Conservation (phyloP, 2,888 invertebrate genomes). For the Pseudeuparius sepicola region DNA sequence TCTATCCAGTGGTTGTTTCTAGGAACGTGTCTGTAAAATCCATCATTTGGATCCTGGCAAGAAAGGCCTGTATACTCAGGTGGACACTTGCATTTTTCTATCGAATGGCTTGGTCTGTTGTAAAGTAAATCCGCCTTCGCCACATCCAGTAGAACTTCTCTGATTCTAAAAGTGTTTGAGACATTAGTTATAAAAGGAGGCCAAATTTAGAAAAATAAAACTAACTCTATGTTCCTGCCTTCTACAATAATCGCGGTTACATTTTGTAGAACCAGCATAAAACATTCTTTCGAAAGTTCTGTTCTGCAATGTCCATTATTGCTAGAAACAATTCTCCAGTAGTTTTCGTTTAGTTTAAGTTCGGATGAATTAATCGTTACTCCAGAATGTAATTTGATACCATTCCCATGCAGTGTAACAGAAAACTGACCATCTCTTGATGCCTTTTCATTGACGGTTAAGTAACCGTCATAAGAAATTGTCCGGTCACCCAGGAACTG, state of each 20-base stretch:
- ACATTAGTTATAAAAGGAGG: not conserved
- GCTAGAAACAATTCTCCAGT: slow-evolving; percentile 49
- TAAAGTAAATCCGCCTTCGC: slow-evolving; percentile 53
- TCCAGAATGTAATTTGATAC: slow-evolving; percentile 38
- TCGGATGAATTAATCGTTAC: slow-evolving; percentile 23
- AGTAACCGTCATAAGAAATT: slow-evolving; percentile 81
- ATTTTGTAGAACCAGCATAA: slow-evolving; percentile 90
- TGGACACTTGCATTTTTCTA: slow-evolving; percentile 82
- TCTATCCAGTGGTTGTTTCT: slow-evolving; percentile 49
- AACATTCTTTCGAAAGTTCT: slow-evolving; percentile 58
- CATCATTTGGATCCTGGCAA: slow-evolving; percentile 80
- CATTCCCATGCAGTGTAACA: slow-evolving; percentile 69
- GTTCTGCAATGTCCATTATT: slow-evolving; percentile 38
- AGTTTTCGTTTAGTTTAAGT: slow-evolving; percentile 62
- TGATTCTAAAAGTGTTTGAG: slow-evolving; percentile 40
- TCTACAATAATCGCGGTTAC: slow-evolving; percentile 66
- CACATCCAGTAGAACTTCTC: slow-evolving; percentile 72
- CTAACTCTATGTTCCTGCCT: slow-evolving; percentile 26
- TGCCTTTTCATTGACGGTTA: slow-evolving; percentile 64
- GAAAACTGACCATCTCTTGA: slow-evolving; percentile 45
- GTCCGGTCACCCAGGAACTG: slow-evolving; percentile 80
- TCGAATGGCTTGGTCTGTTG: slow-evolving; percentile 37
- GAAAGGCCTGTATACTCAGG: slow-evolving; percentile 72
- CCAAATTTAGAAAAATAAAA: slow-evolving; percentile 2
- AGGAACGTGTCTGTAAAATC: slow-evolving; percentile 74